These are phyloP conservation scores for Sminthopsis crassicaudata DNA, from an alignment of 2,113 vertebrate genomes.

Conservation along the genomic window DNA sequence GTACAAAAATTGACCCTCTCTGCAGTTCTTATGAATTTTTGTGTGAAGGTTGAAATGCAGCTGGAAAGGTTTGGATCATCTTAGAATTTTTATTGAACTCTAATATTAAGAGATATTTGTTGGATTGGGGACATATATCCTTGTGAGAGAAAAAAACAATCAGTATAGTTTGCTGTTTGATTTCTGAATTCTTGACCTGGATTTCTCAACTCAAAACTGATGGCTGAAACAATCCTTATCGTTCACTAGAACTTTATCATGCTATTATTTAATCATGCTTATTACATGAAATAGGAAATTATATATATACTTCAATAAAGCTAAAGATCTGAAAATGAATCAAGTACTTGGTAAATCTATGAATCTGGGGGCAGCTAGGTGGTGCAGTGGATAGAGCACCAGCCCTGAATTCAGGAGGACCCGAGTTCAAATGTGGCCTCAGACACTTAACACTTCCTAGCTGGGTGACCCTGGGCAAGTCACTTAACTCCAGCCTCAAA, in stretches of 20 bases:
- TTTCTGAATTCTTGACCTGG: background rate
- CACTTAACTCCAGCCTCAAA: no score
- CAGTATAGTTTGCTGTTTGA: background rate
- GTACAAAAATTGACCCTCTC: background rate
- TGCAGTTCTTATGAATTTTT: background rate
- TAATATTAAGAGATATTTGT: background rate
- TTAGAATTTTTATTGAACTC: background rate
- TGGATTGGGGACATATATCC: background rate
- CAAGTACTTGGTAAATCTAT: background rate
- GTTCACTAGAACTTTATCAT: background rate
- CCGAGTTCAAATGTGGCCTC: no score
- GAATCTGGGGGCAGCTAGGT: no score
- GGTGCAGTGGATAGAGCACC: no score
- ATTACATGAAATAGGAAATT: background rate
- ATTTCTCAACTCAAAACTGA: background rate
- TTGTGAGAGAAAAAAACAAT: background rate
- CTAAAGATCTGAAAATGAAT: background rate
- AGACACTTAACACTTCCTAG: no score
- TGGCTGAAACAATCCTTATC: background rate
- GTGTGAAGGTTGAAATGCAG: background rate
- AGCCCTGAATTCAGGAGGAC: no score
- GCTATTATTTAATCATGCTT: background rate
- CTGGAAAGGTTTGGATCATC: background rate
- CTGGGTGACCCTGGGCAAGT: no score
- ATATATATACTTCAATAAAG: background rate